Percentiles rank a stretch among this genome's conserved stretches.
These are phyloP conservation scores for Onchidella celtica DNA, from an alignment of 2,888 invertebrate genomes.

Conservation along the genomic window DNA sequence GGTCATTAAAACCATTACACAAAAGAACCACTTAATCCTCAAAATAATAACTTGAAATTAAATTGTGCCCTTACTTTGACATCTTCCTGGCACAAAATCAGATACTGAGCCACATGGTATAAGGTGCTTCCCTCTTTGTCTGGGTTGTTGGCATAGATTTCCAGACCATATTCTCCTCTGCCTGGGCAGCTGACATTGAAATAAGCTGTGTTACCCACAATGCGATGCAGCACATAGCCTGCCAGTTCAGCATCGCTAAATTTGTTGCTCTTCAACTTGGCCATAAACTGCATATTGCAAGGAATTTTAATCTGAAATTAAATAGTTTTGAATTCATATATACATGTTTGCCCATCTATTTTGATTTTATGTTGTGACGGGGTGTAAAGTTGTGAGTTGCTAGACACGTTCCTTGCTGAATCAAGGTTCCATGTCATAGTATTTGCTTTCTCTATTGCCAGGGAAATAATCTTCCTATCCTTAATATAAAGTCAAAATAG, in stretches of 20 bases:
- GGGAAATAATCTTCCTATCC: too few relatives aligned
- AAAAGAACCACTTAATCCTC: too few relatives aligned
- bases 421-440: too few relatives aligned
- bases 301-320: conserved; percentile 71
- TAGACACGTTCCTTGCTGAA: too few relatives aligned
- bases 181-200: conserved; percentile 78
- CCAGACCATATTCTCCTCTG: conserved; percentile 78
- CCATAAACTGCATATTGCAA: conserved; percentile 78
- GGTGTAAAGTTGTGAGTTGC: too few relatives aligned
- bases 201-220: conserved; percentile 78
- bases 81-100: conserved; percentile 77
- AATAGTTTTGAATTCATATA: too few relatives aligned
- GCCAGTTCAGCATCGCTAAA: conserved; percentile 75
- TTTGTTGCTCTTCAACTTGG: conserved; percentile 77
- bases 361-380: too few relatives aligned
- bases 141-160: conserved; percentile 80
- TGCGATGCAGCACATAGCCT: conserved; percentile 77
- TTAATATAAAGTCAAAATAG: too few relatives aligned
- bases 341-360: too few relatives aligned
- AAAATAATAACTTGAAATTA: too few relatives aligned
- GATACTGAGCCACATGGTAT: conserved; percentile 78
- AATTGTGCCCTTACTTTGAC: conserved; percentile 63
- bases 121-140: conserved; percentile 77
- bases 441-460: too few relatives aligned
- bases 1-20: too few relatives aligned